A percentile compares a stretch with the other conserved stretches of the same genome.
Evolutionary conservation across 2,888 invertebrate genomes (phyloP).

Genomic region (Dioctria linearis): DNA sequence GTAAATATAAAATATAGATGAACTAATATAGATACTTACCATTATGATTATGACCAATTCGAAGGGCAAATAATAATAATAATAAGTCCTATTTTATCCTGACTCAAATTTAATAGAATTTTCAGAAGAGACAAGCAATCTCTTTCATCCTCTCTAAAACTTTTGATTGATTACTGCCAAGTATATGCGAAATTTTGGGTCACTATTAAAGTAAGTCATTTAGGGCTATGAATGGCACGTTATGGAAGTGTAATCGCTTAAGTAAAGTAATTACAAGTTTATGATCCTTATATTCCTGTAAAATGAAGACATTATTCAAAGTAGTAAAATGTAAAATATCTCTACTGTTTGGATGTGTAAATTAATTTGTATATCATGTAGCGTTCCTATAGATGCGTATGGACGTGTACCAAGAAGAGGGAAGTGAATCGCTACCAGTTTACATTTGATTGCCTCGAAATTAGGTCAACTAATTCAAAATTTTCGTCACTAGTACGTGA

Average conservation of each 20-base stretch:
- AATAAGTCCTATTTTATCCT: too few species aligned
- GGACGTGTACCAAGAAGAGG: neutral
- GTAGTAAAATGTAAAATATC: neutral
- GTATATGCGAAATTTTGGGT: neutral
- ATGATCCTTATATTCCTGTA: neutral
- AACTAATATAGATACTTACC: too few species aligned
- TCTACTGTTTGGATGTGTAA: neutral
- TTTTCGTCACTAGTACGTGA: conserved; percentile 22
- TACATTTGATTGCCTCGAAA: conserved; percentile 27
- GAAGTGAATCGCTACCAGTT: neutral
- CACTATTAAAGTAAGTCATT: conserved; percentile 17
- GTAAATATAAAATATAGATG: too few species aligned
- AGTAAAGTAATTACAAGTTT: conserved; percentile 12
- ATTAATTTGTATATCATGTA: too few species aligned
- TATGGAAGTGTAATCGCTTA: conserved; percentile 21
- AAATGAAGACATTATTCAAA: neutral
- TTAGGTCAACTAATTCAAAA: conserved; percentile 34
- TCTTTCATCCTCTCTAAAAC: neutral
- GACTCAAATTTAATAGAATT: too few species aligned
- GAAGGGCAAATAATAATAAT: neutral
- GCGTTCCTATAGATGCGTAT: neutral
- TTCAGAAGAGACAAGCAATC: too few species aligned
- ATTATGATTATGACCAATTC: too few species aligned
- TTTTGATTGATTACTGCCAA: neutral
- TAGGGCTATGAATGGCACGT: neutral